Evolutionary conservation across 2,113 vertebrate genomes (phyloP).

Genomic region (Cisticola juncidis): DNA sequence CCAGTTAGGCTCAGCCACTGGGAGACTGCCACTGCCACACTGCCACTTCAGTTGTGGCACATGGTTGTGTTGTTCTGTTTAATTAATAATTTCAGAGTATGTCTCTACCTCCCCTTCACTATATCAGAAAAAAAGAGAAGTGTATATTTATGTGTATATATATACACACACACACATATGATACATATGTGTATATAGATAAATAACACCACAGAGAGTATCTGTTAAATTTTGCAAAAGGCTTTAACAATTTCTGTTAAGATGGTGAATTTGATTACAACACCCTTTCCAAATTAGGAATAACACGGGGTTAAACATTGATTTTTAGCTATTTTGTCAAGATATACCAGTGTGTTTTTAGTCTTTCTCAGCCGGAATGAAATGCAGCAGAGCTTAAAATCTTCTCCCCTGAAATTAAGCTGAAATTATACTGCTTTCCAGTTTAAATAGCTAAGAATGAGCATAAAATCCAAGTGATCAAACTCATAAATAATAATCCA

Average conservation of each 20-base stretch:
- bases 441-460: background rate
- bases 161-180: background rate
- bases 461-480: background rate
- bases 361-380: background rate
- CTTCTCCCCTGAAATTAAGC: background rate
- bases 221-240: background rate
- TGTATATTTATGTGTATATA: too few relatives aligned
- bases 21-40: too few relatives aligned
- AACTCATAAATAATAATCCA: background rate
- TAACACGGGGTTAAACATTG: accelerated
- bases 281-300: background rate
- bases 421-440: background rate
- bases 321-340: background rate
- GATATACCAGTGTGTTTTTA: background rate
- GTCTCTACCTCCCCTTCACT: background rate
- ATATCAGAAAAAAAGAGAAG: background rate
- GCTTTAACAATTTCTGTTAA: background rate
- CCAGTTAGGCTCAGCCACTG: background rate
- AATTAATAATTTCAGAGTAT: background rate
- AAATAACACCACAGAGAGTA: background rate
- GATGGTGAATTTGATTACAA: background rate
- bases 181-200: background rate
- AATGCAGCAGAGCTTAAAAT: background rate
- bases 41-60: background rate
- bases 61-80: background rate